Evolutionary conservation across 2,797 vertebrate species (phyloP), one percentile per base, ranked within the genome.

Genomic region (Danio tinwini): DNA sequence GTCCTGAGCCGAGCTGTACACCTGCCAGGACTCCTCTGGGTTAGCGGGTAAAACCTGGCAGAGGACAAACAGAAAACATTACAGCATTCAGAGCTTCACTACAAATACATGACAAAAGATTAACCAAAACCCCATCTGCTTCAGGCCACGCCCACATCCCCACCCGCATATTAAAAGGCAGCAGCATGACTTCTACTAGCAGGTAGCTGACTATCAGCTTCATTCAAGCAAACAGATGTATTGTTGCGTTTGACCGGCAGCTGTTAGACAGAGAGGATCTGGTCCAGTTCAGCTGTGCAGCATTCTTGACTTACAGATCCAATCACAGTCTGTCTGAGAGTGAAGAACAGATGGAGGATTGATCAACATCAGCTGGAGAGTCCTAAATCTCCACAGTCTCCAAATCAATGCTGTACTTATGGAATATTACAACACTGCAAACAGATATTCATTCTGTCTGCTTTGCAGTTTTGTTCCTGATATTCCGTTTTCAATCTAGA

Each of bases 1-100:
- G 91, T 99, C 98, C 90, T 98, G 97, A 89, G 98, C 98, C 39
- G 98, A 99, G 92, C 98, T 99, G 93, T 98, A 99, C 78, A 99
- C 98, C 94, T 99, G 98, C 98, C 98, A 99, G 87, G 97, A 97
- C 87, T 99, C 98, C 92, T 98, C 97, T 21, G 96, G 96, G 91
- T 97, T 98, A 86, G 96, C 95, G 84, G 96, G 96, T 93, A 98
- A 90, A 90, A 98, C 97, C 97, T 98, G 89, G 64, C 82, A 45
- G 86, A 56, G 45, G 6, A 5, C 7, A 42, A 14, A 50, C 29
- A 80, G 6, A 21, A 40, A 17, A 62, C 7, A 44, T 49, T 21
- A 70, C 40, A 16, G 45, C 39, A 52, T 74, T 21, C 17, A 52
- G 59, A 70, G 7, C 56, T 64, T 6, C 69, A 9, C 62, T 44